phyloP scores from a whole-genome alignment of 2,888 invertebrate species.

The Drosophila fulvimacula region DNA sequence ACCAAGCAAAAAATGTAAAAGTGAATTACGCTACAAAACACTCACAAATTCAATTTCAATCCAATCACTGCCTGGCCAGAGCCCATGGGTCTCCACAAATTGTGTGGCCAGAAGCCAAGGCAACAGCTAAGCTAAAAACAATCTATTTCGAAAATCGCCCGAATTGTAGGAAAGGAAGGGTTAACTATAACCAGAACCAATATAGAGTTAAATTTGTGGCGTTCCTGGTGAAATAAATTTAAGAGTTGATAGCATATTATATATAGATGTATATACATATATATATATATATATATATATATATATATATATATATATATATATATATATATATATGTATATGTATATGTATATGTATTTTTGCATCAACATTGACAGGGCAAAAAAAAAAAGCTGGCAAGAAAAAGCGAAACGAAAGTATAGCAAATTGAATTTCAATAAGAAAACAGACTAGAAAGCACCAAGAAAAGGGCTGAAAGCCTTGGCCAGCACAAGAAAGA shows the following conservation, averaged over 20 bases:
- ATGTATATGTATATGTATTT: slow-evolving; percentile 18
- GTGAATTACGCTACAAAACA: slow-evolving; percentile 39
- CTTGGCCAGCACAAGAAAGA: slow-evolving; percentile 52
- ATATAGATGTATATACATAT: slow-evolving; percentile 9
- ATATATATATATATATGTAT: slow-evolving; percentile 20
- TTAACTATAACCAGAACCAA: slow-evolving; percentile 53
- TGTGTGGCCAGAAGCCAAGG: slow-evolving; percentile 37
- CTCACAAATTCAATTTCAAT: slow-evolving; percentile 72
- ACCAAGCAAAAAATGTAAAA: slow-evolving; percentile 5
- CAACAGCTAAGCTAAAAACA: slow-evolving; percentile 42
- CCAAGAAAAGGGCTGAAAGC: slow-evolving; percentile 62
- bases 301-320: slow-evolving; percentile 14
- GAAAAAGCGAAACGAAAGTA: slow-evolving; percentile 52
- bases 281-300: slow-evolving; percentile 20
- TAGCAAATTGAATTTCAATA: slow-evolving; percentile 79
- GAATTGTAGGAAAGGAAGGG: slow-evolving; percentile 61
- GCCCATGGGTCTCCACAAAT: slow-evolving; percentile 15
- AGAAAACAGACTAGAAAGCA: slow-evolving; percentile 66
- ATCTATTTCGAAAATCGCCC: slow-evolving; percentile 68
- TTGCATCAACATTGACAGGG: slow-evolving; percentile 41
- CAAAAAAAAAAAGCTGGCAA: slow-evolving; percentile 11
- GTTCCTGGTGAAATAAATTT: slow-evolving; percentile 45
- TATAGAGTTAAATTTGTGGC: slow-evolving; percentile 55
- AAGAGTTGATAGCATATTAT: slow-evolving; percentile 8
- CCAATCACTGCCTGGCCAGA: slow-evolving; percentile 54